Percentiles rank a stretch among this genome's conserved stretches.
Evolutionary conservation across 2,888 invertebrate species (phyloP).

Genomic region (Parnassius orleans): DNA sequence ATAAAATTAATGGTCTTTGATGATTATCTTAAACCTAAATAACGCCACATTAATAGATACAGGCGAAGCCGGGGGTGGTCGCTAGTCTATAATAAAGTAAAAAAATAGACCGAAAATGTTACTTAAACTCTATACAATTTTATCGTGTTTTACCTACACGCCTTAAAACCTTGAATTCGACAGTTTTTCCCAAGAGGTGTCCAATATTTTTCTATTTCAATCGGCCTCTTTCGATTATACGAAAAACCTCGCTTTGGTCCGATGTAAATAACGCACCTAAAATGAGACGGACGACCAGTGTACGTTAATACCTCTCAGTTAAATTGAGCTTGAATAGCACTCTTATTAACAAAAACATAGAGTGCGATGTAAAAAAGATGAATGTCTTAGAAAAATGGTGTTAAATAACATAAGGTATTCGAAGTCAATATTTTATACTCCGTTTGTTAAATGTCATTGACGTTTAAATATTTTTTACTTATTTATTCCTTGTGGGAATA

Average conservation of each 20-base stretch:
- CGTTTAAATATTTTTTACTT: slow-evolving; percentile 57
- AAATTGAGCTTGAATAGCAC: slow-evolving; percentile 7
- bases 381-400: slow-evolving; percentile 36
- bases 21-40: too few species aligned
- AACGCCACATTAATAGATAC: too few species aligned
- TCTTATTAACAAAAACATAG: slow-evolving; percentile 21
- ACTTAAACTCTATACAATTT: not conserved
- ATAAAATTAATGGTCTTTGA: too few species aligned
- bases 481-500: slow-evolving; percentile 40
- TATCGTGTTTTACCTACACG: not conserved
- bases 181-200: slow-evolving; percentile 61
- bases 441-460: slow-evolving; percentile 72
- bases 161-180: slow-evolving; percentile 31
- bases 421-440: slow-evolving; percentile 70
- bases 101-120: too few species aligned
- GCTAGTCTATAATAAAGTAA: too few species aligned
- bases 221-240: slow-evolving; percentile 62
- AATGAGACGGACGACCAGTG: slow-evolving; percentile 42
- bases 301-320: slow-evolving; percentile 34
- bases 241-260: slow-evolving; percentile 55
- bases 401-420: slow-evolving; percentile 47
- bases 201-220: slow-evolving; percentile 70
- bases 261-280: slow-evolving; percentile 53
- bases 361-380: slow-evolving; percentile 29
- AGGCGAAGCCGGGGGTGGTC: too few species aligned